Conservation (phyloP, 2,113 vertebrate genomes). For the Rissa tridactyla region DNA sequence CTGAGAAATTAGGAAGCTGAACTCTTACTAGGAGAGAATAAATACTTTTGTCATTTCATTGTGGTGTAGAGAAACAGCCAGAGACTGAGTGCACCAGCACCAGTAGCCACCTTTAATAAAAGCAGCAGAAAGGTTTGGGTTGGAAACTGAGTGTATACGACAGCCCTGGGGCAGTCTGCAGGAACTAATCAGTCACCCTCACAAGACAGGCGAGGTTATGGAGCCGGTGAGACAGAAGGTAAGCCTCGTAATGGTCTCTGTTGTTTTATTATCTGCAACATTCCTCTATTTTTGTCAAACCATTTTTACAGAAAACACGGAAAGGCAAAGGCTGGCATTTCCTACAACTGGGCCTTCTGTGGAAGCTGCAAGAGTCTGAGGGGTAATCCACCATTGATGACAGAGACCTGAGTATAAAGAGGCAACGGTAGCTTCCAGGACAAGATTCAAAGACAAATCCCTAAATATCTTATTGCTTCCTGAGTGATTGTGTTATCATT, state of each 20-base stretch:
- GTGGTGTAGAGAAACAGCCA: background rate
- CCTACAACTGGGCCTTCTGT: background rate
- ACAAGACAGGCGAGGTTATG: background rate
- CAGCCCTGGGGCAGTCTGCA: background rate
- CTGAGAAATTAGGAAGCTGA: background rate
- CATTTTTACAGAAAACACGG: background rate
- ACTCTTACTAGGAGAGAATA: background rate
- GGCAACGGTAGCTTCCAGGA: background rate
- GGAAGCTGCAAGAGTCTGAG: background rate
- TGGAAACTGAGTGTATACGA: fast-evolving
- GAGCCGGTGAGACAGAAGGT: background rate
- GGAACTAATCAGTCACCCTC: background rate
- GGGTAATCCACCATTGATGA: background rate
- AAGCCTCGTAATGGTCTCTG: background rate
- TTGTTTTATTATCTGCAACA: background rate
- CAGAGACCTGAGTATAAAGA: background rate
- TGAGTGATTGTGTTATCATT: background rate
- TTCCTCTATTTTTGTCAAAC: background rate
- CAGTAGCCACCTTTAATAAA: background rate
- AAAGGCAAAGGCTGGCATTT: background rate
- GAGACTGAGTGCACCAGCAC: background rate
- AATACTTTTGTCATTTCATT: background rate
- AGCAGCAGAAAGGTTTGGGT: background rate
- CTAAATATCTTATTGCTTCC: background rate
- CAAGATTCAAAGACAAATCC: background rate